Percentiles rank a stretch among this genome's conserved stretches.
These are phyloP conservation scores for Contarinia nasturtii DNA, from an alignment of 1,140 invertebrate genomes.

Conservation along the genomic window DNA sequence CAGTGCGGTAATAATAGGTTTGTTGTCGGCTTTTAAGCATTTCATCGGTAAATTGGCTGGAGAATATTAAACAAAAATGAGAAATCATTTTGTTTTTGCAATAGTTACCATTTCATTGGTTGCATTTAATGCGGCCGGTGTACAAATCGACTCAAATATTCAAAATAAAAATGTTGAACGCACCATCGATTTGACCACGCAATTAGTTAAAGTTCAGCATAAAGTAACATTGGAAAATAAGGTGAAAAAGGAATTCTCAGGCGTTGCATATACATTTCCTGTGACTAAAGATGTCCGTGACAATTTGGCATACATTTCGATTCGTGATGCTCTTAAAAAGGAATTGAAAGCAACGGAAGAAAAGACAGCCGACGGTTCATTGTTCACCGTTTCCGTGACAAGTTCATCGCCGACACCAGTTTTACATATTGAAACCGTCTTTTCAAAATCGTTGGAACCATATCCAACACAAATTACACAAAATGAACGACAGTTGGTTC, in stretches of 20 bases:
- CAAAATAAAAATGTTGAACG: slow-evolving; percentile 68
- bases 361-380: slow-evolving; percentile 28
- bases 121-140: background rate
- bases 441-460: slow-evolving; percentile 53
- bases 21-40: too few species aligned
- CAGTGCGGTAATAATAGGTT: too few species aligned
- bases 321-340: slow-evolving; percentile 40
- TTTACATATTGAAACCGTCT: slow-evolving; percentile 54
- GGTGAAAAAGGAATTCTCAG: slow-evolving; percentile 41
- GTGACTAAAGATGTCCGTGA: slow-evolving; percentile 39
- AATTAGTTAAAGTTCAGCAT: slow-evolving; percentile 65
- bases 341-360: slow-evolving; percentile 34
- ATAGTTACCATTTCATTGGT: too few species aligned
- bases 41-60: too few species aligned
- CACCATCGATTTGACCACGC: slow-evolving; percentile 68
- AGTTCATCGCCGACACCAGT: slow-evolving; percentile 22
- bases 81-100: too few species aligned
- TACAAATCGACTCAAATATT: slow-evolving; percentile 26
- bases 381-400: slow-evolving; percentile 32
- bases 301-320: slow-evolving; percentile 54
- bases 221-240: slow-evolving; percentile 69
- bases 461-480: slow-evolving; percentile 78
- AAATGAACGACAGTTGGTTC: slow-evolving; percentile 82
- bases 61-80: too few species aligned
- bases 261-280: slow-evolving; percentile 42